Percentiles rank a stretch among this genome's conserved stretches.
phyloP scores from a whole-genome alignment of 2,888 invertebrate genomes.

The Mesodorylaimus sp. region DNA sequence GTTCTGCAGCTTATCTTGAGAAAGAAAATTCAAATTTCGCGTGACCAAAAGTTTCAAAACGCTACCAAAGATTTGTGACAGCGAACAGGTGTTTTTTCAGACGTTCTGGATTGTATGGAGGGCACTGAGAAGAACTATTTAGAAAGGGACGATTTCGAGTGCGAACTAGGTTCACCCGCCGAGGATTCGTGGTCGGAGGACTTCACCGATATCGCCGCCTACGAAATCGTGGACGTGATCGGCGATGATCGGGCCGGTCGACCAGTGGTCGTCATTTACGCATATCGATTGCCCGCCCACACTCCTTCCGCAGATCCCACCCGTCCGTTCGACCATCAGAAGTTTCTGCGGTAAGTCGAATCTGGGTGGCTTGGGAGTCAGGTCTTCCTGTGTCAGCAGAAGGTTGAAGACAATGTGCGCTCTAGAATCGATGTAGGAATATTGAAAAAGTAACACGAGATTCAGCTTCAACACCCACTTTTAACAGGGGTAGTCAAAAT shows the following conservation, averaged over 20 bases:
- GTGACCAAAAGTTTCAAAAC: no score
- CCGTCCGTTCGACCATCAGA: constrained; percentile 54
- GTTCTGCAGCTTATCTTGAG: background rate
- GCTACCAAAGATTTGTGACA: no score
- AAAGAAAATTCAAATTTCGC: background rate
- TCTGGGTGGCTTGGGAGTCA: no score
- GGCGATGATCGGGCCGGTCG: constrained; percentile 66
- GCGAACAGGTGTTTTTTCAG: no score
- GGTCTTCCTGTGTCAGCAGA: no score
- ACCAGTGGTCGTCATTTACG: constrained; percentile 86
- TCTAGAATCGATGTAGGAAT: no score
- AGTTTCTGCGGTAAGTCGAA: constrained; percentile 53
- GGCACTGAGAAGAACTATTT: constrained; percentile 3
- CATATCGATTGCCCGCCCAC: constrained; percentile 65
- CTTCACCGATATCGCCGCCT: constrained; percentile 50
- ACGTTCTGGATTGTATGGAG: background rate
- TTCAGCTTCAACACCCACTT: no score
- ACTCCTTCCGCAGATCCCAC: no score
- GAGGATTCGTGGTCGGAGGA: constrained; percentile 35
- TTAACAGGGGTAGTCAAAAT: no score
- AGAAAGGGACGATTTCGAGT: constrained; percentile 15
- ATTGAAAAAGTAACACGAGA: no score
- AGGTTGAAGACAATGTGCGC: no score
- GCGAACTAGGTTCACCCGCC: constrained; percentile 17
- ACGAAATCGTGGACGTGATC: constrained; percentile 62